Evolutionary conservation across 2,113 vertebrate species (phyloP), one percentile per base, ranked within the genome.

Genomic region (Platysternon megacephalum): DNA sequence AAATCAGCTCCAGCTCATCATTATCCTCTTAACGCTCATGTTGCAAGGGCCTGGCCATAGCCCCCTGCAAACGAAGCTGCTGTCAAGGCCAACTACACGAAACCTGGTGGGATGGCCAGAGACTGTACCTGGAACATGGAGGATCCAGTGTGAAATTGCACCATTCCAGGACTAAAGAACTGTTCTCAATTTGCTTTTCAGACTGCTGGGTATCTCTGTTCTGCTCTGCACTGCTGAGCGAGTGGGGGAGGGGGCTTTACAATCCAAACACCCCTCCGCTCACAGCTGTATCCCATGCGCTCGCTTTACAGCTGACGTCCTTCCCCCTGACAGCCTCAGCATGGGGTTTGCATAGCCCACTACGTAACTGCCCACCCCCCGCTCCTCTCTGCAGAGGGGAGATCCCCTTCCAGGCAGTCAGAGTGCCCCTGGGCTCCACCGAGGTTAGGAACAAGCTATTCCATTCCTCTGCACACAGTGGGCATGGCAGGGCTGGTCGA

Each of bases 1-100:
- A 99, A 97, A 99, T 99, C 98, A 98, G 98, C 86, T 99, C 98
- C 96, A 99, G 98, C 74, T 98, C 98, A 4, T 97, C 97, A 12
- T 94, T 89, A 2, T 65, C 97, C 74, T 98, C 97, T 10, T 98
- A 97, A 94, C 91, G 81, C 68, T n/a, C 29, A 26, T 89, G 84
- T 74, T 52, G 46, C 6, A 2, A 84, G 79, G 72, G 81, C 74
- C 61, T 80, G 91, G 86, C 94, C 86, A 88, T 79, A 87, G 82
- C 88, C 85, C 61, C 81, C n/a, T 24, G 39, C 0, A 4, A 58
- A 58, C 39, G 79, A 86, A 49, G 88, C 85, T 88, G 80, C 74
- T 55, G 76, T 42, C 55, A 44, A 82, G 83, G 93, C 79, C 84
- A 74, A 35, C 58, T 44, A 42, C 3, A 2, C 14, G 74, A 89